Base-by-base conservation (phyloP, 2,888 invertebrate genomes). In the Rhamnusium bicolor region DNA sequence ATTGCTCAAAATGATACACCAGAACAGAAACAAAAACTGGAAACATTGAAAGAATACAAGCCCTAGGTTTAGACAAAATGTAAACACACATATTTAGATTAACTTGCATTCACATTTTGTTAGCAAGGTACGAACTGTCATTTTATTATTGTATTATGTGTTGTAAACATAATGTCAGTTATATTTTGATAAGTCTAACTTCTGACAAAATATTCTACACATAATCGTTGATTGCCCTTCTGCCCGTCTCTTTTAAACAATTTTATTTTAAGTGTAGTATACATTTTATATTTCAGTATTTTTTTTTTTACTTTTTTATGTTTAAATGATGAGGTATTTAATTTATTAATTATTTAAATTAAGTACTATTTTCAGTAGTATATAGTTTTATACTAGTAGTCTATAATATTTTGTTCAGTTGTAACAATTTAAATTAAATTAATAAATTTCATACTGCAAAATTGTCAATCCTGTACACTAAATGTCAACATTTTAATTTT, bases 1-100 rank as follows among this genome's bases (percentile, higher is more conserved):
- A 90, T 94, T 62, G 93, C 91, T 14, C 88, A 91, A 19, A 91
- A 92, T 79, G 91, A 92, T 58, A 90, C 92, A 0, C 92, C 92
- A 14, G 92, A 93, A 79, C 93, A 93, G 74, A 90, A 90, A 79
- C 89, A 89, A 61, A 91, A 90, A 81, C 86, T 94, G 69, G 90
- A 90, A 61, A 90, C 91, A 76, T 89, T 94, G 74, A 91, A 92
- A 49, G 89, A 89, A 75, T 92, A 84, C 74, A 85, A 85, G 78
- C 85, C 86, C 27, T 83, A 81, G 80, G 56, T 72, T 27, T 49
- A 21, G 56, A 54, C 63, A 47, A 12, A n/a, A 18, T n/a, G 54
- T 16, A 7, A 46, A 49, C 18, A 68, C 19, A 40, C 46, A 49
- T 18, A 71, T 56, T 71, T 72, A 72, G 69, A 72, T 70, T 65